A percentile compares a stretch with the other conserved stretches of the same genome.
These are phyloP conservation scores for Phortica magna DNA, from an alignment of 2,888 invertebrate genomes.

Conservation along the genomic window DNA sequence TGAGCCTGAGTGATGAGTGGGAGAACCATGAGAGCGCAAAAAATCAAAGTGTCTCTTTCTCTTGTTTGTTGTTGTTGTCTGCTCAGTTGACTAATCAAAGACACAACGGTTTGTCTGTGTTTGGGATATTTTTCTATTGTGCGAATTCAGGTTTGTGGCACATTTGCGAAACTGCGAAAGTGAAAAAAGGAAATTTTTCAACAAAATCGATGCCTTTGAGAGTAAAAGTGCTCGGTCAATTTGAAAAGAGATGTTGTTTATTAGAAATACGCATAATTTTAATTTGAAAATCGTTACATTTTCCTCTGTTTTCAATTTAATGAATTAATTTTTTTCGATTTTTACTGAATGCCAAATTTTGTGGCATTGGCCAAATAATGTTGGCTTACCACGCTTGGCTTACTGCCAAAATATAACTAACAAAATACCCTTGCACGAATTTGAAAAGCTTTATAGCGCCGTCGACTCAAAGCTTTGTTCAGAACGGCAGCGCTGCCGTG, in stretches of 20 bases:
- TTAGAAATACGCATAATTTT: no score
- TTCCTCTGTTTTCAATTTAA: no score
- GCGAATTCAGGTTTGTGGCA: not conserved
- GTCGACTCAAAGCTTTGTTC: not conserved
- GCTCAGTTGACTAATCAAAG: not conserved
- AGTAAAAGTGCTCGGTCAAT: not conserved
- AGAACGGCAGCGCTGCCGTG: not conserved
- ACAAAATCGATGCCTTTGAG: conserved; percentile 21
- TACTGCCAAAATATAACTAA: not conserved
- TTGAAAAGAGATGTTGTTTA: no score
- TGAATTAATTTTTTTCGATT: no score
- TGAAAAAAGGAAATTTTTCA: not conserved
- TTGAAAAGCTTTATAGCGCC: not conserved
- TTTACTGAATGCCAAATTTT: no score
- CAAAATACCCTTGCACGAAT: not conserved
- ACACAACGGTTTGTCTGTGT: not conserved
- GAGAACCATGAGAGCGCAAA: no score
- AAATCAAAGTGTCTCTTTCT: no score
- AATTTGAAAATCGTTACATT: no score
- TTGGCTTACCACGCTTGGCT: not conserved
- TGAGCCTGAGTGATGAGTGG: no score
- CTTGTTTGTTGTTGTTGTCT: no score
- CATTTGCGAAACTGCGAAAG: not conserved
- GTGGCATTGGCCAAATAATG: no score
- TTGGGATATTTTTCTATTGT: conserved; percentile 7